Evolutionary conservation across 2,888 invertebrate genomes (phyloP), one percentile per base, ranked within the genome.

Genomic region (Axea sp.): DNA sequence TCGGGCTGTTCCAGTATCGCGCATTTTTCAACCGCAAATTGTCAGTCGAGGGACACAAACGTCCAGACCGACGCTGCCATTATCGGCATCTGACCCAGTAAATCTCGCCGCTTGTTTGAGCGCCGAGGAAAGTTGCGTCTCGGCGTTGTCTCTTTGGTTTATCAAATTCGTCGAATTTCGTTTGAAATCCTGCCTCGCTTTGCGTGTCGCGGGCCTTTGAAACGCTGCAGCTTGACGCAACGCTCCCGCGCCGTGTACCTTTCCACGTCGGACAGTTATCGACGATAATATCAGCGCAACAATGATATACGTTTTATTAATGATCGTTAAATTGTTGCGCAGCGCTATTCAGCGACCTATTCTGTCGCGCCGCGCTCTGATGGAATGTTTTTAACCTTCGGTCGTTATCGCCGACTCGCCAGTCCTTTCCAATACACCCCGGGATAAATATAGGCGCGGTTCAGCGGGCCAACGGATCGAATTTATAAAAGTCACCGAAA

Each of bases 331-430:
- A 64, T 19, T 37, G 28, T 49, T 47, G 22, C 3, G 43, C 53
- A 11, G 51, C 8, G 6, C 53, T 47, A 39, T 67, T 72, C 55
- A 67, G 47, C 47, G 41, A 47, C 45, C 39, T 43, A 47, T 72
- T 64, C 65, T 4, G 59, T 9, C 53, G 31, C 19, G 37, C 31
- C 9, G 5, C 41, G 39, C 49, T 49, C 28, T 47, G 51, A 64
- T 51, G 53, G 74, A 74, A 74, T 64, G 67, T 55, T 47, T 26
- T 62, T 49, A 71, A 71, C 62, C 62, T 65, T 72, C 59, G 59
- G n/a, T 43, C 24, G 41, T 62, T 71, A 62, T 62, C 53, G 55
- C 33, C n/a, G 22, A 24, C 22, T 8, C 9, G 15, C 19, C 31
- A 45, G 45, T 53, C 43, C 65, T 35, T 65, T 65, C 47, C 19